Evolutionary conservation across 2,113 vertebrate genomes (phyloP).

Genomic region (Delphinapterus leucas): DNA sequence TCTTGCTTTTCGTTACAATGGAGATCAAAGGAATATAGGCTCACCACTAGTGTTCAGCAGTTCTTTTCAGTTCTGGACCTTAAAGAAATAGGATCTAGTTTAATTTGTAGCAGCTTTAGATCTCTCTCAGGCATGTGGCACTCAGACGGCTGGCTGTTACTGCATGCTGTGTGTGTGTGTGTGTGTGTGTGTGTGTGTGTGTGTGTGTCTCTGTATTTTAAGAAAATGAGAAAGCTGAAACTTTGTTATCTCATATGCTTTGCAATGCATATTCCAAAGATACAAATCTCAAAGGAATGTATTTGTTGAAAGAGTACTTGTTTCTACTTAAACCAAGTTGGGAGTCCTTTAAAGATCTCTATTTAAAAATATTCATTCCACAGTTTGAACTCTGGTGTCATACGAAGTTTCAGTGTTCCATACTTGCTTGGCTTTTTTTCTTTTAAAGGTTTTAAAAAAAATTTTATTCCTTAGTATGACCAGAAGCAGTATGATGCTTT

Average conservation of each 20-base stretch:
- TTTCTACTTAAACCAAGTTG: constrained; percentile 37
- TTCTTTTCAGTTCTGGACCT: constrained; percentile 73
- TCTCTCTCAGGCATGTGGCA: constrained; percentile 72
- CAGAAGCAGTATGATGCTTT: not conserved
- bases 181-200: not conserved
- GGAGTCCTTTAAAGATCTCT: not conserved
- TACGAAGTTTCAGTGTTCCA: constrained; percentile 23
- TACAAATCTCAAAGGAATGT: not conserved
- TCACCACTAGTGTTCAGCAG: constrained; percentile 59
- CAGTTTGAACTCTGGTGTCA: not conserved
- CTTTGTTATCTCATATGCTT: constrained; percentile 17
- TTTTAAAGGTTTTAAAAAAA: not conserved
- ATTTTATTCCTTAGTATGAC: not conserved
- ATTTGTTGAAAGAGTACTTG: constrained; percentile 31
- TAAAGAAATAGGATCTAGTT: constrained; percentile 77
- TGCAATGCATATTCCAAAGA: not conserved
- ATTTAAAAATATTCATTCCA: constrained; percentile 21
- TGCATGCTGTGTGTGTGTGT: constrained; percentile 29
- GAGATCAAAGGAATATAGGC: constrained; percentile 80
- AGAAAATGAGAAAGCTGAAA: constrained; percentile 24
- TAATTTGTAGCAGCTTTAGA: constrained; percentile 79
- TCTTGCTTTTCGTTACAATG: constrained; percentile 73
- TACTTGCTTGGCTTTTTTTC: not conserved
- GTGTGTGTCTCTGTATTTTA: not conserved
- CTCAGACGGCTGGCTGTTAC: constrained; percentile 48